Percentiles rank a stretch among this genome's conserved stretches.
Conservation (phyloP, 2,113 vertebrate genomes). For the pig (Sus scrofa) region DNA sequence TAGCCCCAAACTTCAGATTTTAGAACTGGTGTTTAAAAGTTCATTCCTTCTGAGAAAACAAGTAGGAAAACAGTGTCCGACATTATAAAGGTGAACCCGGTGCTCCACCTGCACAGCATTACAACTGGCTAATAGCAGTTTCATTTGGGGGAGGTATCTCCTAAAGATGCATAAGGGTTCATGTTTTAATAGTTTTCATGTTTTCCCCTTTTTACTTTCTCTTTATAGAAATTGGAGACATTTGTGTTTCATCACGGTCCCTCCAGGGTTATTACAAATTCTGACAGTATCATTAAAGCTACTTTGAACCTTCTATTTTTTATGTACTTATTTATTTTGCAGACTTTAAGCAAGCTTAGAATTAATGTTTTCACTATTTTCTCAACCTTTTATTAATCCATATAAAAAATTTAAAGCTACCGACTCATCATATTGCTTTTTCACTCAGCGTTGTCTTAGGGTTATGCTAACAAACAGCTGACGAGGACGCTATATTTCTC, state of each 20-base stretch:
- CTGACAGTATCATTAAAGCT: conserved; percentile 40
- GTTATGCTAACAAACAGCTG: neutral
- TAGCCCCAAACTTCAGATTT: neutral
- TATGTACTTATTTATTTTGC: conserved; percentile 42
- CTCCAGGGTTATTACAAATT: conserved; percentile 21
- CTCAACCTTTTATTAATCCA: conserved; percentile 17
- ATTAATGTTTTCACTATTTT: neutral
- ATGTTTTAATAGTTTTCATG: conserved; percentile 38
- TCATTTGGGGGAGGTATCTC: neutral
- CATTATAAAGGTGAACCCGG: neutral
- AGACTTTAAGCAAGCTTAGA: neutral
- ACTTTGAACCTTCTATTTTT: conserved; percentile 9
- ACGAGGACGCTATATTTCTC: neutral
- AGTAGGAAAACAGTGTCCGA: neutral
- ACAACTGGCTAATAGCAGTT: neutral
- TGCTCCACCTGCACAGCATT: neutral
- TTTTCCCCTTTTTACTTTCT: neutral
- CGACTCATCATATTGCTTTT: neutral
- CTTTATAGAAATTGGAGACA: neutral
- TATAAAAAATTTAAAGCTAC: conserved; percentile 13
- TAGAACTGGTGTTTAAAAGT: neutral
- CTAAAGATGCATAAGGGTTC: conserved; percentile 1
- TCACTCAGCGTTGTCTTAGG: neutral
- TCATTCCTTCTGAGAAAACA: conserved; percentile 33
- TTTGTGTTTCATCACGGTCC: conserved; percentile 33